Evolutionary conservation across 2,888 invertebrate genomes (phyloP), one percentile per base, ranked within the genome.

Genomic region (Acleris literana): DNA sequence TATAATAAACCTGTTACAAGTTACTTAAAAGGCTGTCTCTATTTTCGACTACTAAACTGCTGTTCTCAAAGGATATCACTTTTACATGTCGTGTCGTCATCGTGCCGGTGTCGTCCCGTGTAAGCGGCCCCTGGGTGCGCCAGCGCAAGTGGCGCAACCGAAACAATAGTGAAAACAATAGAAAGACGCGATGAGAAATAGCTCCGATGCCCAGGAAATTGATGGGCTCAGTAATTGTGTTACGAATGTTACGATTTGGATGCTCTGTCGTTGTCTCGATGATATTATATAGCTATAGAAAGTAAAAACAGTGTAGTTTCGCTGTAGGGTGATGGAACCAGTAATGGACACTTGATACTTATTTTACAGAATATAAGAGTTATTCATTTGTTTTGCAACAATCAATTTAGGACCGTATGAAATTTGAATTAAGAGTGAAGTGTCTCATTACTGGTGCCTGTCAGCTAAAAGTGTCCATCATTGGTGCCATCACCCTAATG

Each of bases 111-210:
- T 64, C 64, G 64, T 59, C 18, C 5, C 13, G 22, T 33, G 2
- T 61, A 18, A 56, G 55, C 16, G 3, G n/a, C 17, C 9, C 20
- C 16, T 29, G 43, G 64, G 60, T 65, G 65, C 61, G 57, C 57
- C 65, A 3, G 52, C 54, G 62, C 62, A 68, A 62, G 58, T 63
- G 66, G 63, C 69, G 69, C 66, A 65, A 64, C 64, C 64, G 63
- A 65, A 65, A 64, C 60, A 62, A 54, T 55, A 55, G 55, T 67
- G 63, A 59, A 64, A 64, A 64, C 64, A 65, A 65, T 65, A 61
- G 65, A 65, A 61, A 61, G 60, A 65, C 49, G 53, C 59, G 54
- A 64, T 64, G 64, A 64, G 64, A 64, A 64, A 61, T 56, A 51
- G 44, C 25, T 43, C 39, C 43, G 33, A 18, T 20, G 48, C 60